Percentiles rank a stretch among this genome's conserved stretches.
Evolutionary conservation across 2,113 vertebrate genomes (phyloP).

Genomic region (Ictalurus punctatus): DNA sequence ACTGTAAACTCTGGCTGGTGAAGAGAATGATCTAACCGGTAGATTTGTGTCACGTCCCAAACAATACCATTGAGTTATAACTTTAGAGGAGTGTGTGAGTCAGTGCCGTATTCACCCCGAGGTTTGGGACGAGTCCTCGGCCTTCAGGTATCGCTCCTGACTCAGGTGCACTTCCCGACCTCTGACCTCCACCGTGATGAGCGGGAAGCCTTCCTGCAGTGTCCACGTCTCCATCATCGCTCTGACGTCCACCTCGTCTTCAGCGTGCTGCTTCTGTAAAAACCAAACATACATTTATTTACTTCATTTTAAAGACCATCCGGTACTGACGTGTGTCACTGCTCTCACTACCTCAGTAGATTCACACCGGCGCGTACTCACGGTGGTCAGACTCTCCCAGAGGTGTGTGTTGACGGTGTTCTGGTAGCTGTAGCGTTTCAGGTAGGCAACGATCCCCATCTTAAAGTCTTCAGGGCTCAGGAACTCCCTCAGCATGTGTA

Average conservation of each 20-base stretch:
- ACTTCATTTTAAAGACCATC: neutral
- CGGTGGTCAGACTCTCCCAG: constrained; percentile 84
- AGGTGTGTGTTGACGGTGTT: constrained; percentile 85
- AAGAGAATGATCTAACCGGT: too few relatives aligned
- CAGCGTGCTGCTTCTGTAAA: constrained; percentile 76
- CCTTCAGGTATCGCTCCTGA: constrained; percentile 82
- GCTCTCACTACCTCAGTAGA: neutral
- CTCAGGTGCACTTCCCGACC: constrained; percentile 78
- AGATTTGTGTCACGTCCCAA: neutral
- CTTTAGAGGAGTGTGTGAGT: neutral
- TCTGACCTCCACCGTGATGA: constrained; percentile 80
- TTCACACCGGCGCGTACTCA: constrained; percentile 62
- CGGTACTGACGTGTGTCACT: too few relatives aligned
- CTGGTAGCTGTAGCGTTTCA: constrained; percentile 83
- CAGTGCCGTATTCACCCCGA: constrained; percentile 70
- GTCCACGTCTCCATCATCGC: constrained; percentile 91
- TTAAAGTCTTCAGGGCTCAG: constrained; percentile 81
- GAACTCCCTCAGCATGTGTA: constrained; percentile 89
- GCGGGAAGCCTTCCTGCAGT: constrained; percentile 86
- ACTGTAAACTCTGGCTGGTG: too few relatives aligned
- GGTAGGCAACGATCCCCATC: constrained; percentile 81
- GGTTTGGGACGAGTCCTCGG: constrained; percentile 57
- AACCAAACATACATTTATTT: neutral
- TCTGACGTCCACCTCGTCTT: constrained; percentile 74
- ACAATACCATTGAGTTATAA: neutral